Evolutionary conservation across 2,888 invertebrate species (phyloP).

Genomic region (Thera britannica): DNA sequence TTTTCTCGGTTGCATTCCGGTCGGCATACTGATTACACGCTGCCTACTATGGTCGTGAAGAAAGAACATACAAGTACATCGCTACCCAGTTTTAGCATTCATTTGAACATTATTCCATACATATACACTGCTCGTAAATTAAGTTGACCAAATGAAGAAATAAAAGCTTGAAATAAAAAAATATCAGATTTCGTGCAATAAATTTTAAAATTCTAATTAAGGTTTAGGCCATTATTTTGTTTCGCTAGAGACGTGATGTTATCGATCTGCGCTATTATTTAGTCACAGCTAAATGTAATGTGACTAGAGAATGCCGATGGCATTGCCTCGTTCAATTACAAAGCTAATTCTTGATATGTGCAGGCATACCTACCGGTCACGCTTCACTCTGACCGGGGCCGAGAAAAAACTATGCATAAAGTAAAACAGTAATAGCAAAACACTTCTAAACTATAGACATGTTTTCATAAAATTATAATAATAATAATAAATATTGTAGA

Average conservation of each 20-base stretch:
- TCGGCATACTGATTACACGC: neutral
- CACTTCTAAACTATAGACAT: too few relatives aligned
- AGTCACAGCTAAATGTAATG: conserved; percentile 14
- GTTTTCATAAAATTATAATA: too few relatives aligned
- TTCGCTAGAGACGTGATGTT: neutral
- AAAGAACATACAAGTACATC: conserved; percentile 6
- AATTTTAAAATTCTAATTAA: neutral
- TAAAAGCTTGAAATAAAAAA: too few relatives aligned
- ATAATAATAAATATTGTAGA: too few relatives aligned
- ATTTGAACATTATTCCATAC: neutral
- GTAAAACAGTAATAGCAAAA: neutral
- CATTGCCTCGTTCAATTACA: conserved; percentile 20
- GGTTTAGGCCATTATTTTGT: neutral
- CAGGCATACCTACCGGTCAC: conserved; percentile 23
- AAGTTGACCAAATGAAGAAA: too few relatives aligned
- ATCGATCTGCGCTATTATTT: conserved; percentile 4
- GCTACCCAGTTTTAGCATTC: neutral
- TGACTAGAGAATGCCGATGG: conserved; percentile 24
- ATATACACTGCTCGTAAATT: too few relatives aligned
- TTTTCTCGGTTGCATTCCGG: conserved; percentile 21
- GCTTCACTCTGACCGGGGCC: conserved; percentile 20
- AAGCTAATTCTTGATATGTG: conserved; percentile 26
- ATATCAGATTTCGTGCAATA: too few relatives aligned
- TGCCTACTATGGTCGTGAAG: conserved; percentile 6
- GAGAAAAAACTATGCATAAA: conserved; percentile 8